Evolutionary conservation across 2,888 invertebrate genomes (phyloP).

Genomic region (Ptychoptera contaminata): DNA sequence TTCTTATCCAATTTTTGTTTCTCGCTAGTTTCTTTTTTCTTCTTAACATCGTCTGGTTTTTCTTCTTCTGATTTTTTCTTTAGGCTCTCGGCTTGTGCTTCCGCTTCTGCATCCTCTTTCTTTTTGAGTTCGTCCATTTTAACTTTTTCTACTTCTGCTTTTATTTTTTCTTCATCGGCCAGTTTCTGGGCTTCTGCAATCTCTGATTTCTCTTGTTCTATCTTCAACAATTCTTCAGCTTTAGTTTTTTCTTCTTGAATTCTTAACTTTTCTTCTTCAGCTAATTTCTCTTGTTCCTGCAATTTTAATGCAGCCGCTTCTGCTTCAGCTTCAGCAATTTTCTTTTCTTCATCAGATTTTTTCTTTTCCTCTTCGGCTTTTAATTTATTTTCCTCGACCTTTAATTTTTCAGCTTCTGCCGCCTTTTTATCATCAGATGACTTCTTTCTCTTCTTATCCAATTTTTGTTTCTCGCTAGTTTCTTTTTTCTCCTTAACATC

Average conservation of each 20-base stretch:
- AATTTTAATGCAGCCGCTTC: slow-evolving; percentile 11
- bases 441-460: neutral
- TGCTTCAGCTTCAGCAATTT: slow-evolving; percentile 7
- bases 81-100: neutral
- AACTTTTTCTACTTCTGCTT: neutral
- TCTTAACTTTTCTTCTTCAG: slow-evolving; percentile 22
- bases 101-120: neutral
- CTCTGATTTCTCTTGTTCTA: no score
- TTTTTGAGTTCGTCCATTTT: no score
- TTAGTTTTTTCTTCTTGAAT: slow-evolving; percentile 11
- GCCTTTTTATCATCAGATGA: neutral
- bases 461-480: neutral
- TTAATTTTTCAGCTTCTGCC: neutral
- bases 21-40: neutral
- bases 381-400: neutral
- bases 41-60: neutral
- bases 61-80: no score
- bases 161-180: neutral
- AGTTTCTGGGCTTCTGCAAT: no score
- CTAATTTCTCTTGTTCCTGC: slow-evolving; percentile 16
- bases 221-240: no score
- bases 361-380: neutral
- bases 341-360: neutral
- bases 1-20: neutral
- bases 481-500: neutral